phyloP scores from a whole-genome alignment of 2,113 vertebrate species.

The Phylloscopus trochiloides region DNA sequence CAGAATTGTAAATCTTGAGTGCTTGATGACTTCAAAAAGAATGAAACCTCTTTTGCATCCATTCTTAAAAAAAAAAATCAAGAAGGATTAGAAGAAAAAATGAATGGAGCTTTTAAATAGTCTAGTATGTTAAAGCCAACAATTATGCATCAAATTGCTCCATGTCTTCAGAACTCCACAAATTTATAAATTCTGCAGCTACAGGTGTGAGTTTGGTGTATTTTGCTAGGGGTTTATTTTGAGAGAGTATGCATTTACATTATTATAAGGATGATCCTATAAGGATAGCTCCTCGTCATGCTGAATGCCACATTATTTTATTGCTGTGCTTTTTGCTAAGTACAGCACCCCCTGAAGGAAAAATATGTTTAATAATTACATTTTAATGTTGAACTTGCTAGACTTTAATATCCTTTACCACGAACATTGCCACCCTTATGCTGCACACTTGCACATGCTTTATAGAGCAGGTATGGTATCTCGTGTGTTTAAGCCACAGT shows the following conservation, averaged over 20 bases:
- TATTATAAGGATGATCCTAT: neutral
- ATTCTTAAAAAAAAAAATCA: neutral
- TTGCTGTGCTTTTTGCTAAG: neutral
- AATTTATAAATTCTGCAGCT: neutral
- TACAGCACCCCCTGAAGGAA: neutral
- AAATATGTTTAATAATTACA: neutral
- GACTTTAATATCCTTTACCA: neutral
- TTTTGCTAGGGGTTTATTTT: neutral
- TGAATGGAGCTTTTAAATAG: neutral
- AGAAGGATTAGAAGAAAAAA: neutral
- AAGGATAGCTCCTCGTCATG: neutral
- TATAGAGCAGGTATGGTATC: neutral
- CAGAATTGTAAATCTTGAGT: neutral
- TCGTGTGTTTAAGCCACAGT: neutral
- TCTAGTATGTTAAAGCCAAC: neutral
- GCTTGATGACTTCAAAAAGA: neutral
- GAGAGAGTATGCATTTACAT: neutral
- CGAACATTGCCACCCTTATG: accelerated
- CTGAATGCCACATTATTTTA: neutral
- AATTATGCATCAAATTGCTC: neutral
- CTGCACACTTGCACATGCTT: neutral
- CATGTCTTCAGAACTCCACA: neutral
- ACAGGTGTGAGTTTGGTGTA: neutral
- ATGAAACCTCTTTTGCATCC: neutral
- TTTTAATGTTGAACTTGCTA: neutral